phyloP scores from a whole-genome alignment of 2,888 invertebrate genomes.

The Eilema depressum region DNA sequence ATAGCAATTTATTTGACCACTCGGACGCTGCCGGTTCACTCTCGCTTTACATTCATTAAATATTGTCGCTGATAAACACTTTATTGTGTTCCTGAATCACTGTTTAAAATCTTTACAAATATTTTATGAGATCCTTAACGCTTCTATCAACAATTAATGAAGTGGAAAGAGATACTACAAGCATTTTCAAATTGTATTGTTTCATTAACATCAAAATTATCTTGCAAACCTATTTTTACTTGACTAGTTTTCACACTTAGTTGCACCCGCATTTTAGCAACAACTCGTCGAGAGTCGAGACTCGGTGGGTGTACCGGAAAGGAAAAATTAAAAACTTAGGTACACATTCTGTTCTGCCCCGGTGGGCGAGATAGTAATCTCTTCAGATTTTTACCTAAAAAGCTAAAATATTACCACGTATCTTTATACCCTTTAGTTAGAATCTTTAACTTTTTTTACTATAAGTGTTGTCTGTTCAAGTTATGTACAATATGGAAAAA shows the following conservation, averaged over 20 bases:
- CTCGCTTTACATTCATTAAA: constrained; percentile 39
- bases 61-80: constrained; percentile 13
- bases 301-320: not conserved
- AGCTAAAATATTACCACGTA: not conserved
- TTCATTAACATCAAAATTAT: not conserved
- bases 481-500: no score
- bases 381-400: not conserved
- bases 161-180: constrained; percentile 2
- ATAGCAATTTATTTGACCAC: not conserved
- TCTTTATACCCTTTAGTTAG: no score
- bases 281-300: not conserved
- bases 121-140: constrained; percentile 6
- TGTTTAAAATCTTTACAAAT: not conserved
- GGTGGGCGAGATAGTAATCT: not conserved
- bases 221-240: not conserved
- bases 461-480: no score
- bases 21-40: not conserved
- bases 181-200: not conserved
- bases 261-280: not conserved
- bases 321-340: not conserved
- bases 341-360: not conserved
- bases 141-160: not conserved
- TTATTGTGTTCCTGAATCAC: constrained; percentile 8
- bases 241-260: not conserved
- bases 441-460: no score